Conservation (phyloP, 2,113 vertebrate genomes). For the Cranoglanis bouderius region DNA sequence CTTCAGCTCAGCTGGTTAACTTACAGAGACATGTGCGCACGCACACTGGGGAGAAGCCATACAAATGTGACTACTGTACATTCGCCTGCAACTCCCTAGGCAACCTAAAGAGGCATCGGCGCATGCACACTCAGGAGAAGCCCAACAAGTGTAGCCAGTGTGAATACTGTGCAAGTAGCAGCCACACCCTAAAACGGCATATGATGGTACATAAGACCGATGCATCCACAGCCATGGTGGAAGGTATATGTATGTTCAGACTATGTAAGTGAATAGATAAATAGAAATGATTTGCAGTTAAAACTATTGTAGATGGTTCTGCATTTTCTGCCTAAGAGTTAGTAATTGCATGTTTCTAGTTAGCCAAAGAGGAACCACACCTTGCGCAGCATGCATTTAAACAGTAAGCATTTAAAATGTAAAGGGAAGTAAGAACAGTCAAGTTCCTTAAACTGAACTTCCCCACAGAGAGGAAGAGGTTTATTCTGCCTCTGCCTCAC, state of each 20-base stretch:
- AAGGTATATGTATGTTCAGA: constrained; percentile 41
- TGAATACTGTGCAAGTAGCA: constrained; percentile 76
- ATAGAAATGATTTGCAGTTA: background rate
- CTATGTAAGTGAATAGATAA: background rate
- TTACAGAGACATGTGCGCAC: constrained; percentile 94
- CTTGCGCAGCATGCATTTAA: constrained; percentile 13
- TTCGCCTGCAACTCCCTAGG: constrained; percentile 96
- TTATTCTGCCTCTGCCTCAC: constrained; percentile 2
- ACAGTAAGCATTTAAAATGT: background rate
- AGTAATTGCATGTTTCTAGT: background rate
- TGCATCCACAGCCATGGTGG: constrained; percentile 31
- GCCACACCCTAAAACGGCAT: constrained; percentile 71
- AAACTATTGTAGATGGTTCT: background rate
- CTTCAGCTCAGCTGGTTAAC: constrained; percentile 95
- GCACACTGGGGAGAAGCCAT: constrained; percentile 96
- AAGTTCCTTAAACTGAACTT: constrained; percentile 45
- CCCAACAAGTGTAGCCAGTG: constrained; percentile 77
- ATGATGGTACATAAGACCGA: constrained; percentile 68
- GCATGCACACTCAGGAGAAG: constrained; percentile 86
- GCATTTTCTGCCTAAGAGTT: background rate
- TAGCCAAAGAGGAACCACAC: constrained; percentile 20
- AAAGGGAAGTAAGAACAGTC: constrained; percentile 42
- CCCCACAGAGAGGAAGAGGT: constrained; percentile 27
- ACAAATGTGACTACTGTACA: constrained; percentile 87
- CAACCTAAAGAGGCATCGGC: constrained; percentile 94